A percentile compares a stretch with the other conserved stretches of the same genome.
Conservation (phyloP, 2,797 vertebrate genomes). For the Mustela erminea region DNA sequence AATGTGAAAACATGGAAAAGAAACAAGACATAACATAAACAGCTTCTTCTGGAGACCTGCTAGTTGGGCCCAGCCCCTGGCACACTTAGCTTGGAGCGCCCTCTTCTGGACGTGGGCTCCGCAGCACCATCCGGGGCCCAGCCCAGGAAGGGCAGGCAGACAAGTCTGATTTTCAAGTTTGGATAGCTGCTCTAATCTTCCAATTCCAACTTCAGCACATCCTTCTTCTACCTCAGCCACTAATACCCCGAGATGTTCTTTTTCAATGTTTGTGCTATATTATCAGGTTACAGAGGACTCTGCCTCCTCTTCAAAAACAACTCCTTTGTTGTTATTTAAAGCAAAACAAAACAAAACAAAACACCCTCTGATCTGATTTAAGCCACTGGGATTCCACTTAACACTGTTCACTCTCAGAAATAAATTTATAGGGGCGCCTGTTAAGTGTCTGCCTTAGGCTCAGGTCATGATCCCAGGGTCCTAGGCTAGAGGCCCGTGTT, state of each 20-base stretch:
- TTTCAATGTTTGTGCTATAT: neutral
- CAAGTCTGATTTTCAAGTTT: neutral
- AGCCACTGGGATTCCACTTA: neutral
- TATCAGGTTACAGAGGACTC: neutral
- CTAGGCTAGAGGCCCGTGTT: too few relatives aligned
- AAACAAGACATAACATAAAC: neutral
- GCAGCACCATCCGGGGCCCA: neutral
- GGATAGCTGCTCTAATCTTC: neutral
- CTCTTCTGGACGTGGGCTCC: conserved; percentile 73
- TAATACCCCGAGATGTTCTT: neutral
- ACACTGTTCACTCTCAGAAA: neutral
- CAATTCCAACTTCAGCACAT: neutral
- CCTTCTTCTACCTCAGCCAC: neutral
- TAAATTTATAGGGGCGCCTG: neutral
- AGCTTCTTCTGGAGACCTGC: neutral
- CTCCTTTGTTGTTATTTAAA: neutral
- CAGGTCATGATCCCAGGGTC: too few relatives aligned
- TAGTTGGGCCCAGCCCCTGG: rapidly evolving
- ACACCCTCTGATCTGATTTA: neutral
- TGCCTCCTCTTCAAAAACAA: conserved; percentile 33
- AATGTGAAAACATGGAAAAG: conserved; percentile 1
- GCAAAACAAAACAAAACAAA: too few relatives aligned
- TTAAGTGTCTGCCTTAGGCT: too few relatives aligned
- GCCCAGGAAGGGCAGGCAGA: neutral
- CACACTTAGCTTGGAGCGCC: conserved; percentile 72